A percentile compares a stretch with the other conserved stretches of the same genome.
These are phyloP conservation scores for Caenorhabditis angaria DNA, from an alignment of 2,888 invertebrate species.

Conservation along the genomic window DNA sequence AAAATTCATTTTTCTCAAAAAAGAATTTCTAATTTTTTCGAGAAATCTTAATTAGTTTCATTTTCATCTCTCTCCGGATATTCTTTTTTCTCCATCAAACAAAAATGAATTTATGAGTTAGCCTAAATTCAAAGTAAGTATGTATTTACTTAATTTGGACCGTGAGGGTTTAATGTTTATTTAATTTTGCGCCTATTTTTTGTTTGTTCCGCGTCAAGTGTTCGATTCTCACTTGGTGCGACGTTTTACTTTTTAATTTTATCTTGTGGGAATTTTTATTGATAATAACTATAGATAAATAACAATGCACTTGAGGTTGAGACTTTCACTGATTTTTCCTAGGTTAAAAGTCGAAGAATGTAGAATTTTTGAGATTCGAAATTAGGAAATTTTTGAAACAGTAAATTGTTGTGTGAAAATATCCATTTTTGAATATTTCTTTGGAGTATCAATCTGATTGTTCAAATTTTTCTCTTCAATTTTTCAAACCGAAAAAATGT, in stretches of 20 bases:
- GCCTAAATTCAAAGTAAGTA: not conserved
- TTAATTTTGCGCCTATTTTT: not conserved
- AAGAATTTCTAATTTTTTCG: not conserved
- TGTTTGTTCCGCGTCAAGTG: slow-evolving; percentile 2
- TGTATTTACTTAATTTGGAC: not conserved
- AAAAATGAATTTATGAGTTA: not conserved
- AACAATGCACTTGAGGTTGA: no score
- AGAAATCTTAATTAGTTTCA: not conserved
- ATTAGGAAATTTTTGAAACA: no score
- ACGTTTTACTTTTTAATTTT: not conserved
- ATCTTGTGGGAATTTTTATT: no score
- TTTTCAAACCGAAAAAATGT: no score
- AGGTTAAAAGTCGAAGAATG: no score
- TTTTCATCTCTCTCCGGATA: not conserved
- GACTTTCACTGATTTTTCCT: no score
- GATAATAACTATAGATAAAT: no score
- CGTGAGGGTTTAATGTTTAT: not conserved
- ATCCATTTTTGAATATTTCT: no score
- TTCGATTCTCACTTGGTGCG: not conserved
- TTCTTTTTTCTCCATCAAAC: not conserved
- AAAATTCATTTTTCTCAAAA: not conserved
- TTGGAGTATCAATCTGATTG: no score
- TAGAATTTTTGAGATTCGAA: no score
- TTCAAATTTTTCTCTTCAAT: no score
- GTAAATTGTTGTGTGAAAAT: no score